Base-by-base conservation (phyloP, 64 coral and sea anemone genomes). In the Montipora foliosa region DNA sequence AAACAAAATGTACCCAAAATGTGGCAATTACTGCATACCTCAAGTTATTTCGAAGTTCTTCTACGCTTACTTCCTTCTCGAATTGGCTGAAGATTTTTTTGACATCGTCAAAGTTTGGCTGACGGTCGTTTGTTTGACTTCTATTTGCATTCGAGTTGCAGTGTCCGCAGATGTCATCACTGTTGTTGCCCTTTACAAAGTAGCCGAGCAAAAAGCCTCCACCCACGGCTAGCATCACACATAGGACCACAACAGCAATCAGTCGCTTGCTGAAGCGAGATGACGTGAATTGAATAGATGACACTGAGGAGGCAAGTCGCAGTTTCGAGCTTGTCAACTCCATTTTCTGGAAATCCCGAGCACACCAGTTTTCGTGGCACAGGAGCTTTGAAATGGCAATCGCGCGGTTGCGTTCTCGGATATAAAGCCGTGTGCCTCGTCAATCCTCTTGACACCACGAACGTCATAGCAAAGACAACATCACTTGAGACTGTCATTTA, bases 281-380 rank as follows among this genome's bases (percentile, higher is more conserved):
- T 20, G 29, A 45, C 49, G 12, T 71, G 47, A 86, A 72, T 19
- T 21, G 16, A 47, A 49, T 6, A 8, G 82, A 86, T 11, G 82
- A 86, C 8, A 72, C 62, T 1, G 82, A 86, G 5, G 82, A 4
- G 2, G 82, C 62, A 71, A 86, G 62, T 22, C 66, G 82, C 62
- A 86, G 6, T 72, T 86, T 86, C 21, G 82, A 86, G 37, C 64
- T 72, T 49, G 62, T 70, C 64, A 71, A 50, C 19, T 86, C 66
- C 82, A 86, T 86, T n/a, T 46, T 49, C 4, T 7, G 47, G 4
- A 62, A 49, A 9, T 8, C 3, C 48, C 2, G 49, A 21, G 48
- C 14, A 74, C 0, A 15, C 14, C 14, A 13, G 61, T 3, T 64
- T 12, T 64, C 53, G 53, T 64, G 61, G 3, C 1, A 11, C 9